Evolutionary conservation across 2,888 invertebrate species (phyloP).

Genomic region (Melieria crassipennis): DNA sequence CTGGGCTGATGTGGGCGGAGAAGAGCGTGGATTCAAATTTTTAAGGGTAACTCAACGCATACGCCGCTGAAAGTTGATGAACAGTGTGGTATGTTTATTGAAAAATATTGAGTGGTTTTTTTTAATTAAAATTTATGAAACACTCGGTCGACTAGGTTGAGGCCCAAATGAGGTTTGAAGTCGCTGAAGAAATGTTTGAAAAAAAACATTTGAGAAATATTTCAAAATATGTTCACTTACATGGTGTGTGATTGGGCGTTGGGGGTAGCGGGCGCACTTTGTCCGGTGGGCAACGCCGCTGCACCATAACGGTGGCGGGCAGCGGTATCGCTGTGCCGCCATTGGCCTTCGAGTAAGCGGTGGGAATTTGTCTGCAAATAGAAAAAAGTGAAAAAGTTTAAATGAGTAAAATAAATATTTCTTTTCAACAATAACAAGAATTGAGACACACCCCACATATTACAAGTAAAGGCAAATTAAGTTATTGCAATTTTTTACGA

Average conservation of each 20-base stretch:
- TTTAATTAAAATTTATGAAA: slow-evolving; percentile 31
- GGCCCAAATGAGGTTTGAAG: not conserved
- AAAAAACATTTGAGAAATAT: not conserved
- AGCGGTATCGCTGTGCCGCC: slow-evolving; percentile 80
- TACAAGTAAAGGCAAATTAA: too few relatives aligned
- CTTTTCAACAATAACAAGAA: too few relatives aligned
- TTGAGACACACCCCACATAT: too few relatives aligned
- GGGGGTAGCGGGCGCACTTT: slow-evolving; percentile 80
- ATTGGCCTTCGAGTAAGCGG: slow-evolving; percentile 70
- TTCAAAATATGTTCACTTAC: slow-evolving; percentile 54
- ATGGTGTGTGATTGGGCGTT: slow-evolving; percentile 70
- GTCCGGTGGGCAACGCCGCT: slow-evolving; percentile 81
- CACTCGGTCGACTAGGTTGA: not conserved
- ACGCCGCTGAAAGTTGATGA: not conserved
- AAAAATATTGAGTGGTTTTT: slow-evolving; percentile 25
- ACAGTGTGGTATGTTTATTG: slow-evolving; percentile 13
- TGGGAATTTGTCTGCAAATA: slow-evolving; percentile 74
- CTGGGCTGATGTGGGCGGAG: not conserved
- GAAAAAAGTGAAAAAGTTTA: slow-evolving; percentile 23
- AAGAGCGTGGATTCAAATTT: not conserved
- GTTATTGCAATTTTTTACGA: too few relatives aligned
- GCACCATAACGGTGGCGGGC: slow-evolving; percentile 81
- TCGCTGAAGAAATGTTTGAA: not conserved
- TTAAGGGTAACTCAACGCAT: slow-evolving; percentile 12
- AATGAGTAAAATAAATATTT: too few relatives aligned